Evolutionary conservation across 2,888 invertebrate species (phyloP), one percentile per base, ranked within the genome.

Genomic region (Spisula solida): DNA sequence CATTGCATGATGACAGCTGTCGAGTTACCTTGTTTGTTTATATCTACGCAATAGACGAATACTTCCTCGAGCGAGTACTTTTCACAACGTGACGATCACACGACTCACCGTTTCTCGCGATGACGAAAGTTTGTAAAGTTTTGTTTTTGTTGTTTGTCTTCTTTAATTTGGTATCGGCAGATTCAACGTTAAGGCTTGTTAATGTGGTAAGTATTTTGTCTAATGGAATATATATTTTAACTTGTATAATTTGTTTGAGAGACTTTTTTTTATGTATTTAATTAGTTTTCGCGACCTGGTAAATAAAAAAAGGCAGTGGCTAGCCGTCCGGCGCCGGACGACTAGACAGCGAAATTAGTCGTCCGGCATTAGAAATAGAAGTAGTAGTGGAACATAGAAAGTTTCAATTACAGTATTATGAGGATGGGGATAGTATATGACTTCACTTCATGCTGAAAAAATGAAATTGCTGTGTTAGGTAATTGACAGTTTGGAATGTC

Each of bases 111-210:
- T 31, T 31, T 70, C n/a, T n/a, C 10, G 51, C 29, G 25, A 83
- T 83, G 83, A 41, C 41, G 41, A 25, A 31, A 25, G 12, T 75
- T 83, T 75, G 1, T 16, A 10, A 83, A 51, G 48, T 83, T 83
- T 51, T 83, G 0, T n/a, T 83, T 51, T 51, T 51, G 4, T 18
- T 83, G 48, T 75, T 25, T 0, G 0, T 51, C 18, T 25, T 75
- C 20, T 51, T 29, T 29, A 2, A 75, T 2, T 34, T 29, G 5
- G 70, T 31, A 1, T 48, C 20, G 1, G 81, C 81, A 31, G 85
- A 88, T 48, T 25, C 55, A 41, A 85, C 86, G 18, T 70, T 89
- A n/a, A 81, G 88, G 10, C 75, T 89, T 48, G 86, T 89, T 0
- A 89, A 89, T 66, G 70, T 89, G 80, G 88, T 89, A 83, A 83